Evolutionary conservation across 2,888 invertebrate species (phyloP), one percentile per base, ranked within the genome.

Genomic region (Lycophotia porphyrea): DNA sequence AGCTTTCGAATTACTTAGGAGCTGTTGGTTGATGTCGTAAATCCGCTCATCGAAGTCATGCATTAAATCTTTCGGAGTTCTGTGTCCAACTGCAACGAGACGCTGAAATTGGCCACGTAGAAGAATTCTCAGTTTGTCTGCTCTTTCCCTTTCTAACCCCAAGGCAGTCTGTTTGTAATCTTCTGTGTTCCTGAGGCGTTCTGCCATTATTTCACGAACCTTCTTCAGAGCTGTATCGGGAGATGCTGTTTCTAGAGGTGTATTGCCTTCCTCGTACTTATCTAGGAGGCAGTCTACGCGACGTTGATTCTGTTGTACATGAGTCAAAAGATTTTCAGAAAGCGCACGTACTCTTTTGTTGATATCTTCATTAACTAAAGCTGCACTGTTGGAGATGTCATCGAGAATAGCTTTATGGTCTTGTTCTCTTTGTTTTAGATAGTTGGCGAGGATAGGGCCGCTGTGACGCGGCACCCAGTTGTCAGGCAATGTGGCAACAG

Each of bases 11-110:
- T 96, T 96, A 86, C 94, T 94, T 36, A 95, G 72, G 60, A 95
- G 85, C 82, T 96, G 95, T 81, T 95, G 94, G 87, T 96, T 96
- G 9, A 94, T 90, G 71, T 93, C 93, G 82, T 93, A 95, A n/a
- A 92, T 92, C 36, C 88, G 91, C 69, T 93, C 90, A 88, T 96
- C 95, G 80, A 95, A 95, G 64, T 94, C 92, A 68, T 94, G 93
- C 24, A 95, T 81, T 69, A 95, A 86, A 31, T 93, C 91, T 86
- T 92, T 93, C 0, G 94, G 94, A 36, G 93, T 82, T 76, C 80
- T 87, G 72, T 93, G 91, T 7, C 93, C 95, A 68, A 93, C 83
- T 42, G 87, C 82, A 27, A 95, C 87, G 5, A 94, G 84, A 21
- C 88, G 89, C 72, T 93, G 93, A 82, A 95, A 96, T 67, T 95